These are phyloP conservation scores for Sphecodes monilicornis DNA, from an alignment of 2,888 invertebrate species.

Conservation along the genomic window DNA sequence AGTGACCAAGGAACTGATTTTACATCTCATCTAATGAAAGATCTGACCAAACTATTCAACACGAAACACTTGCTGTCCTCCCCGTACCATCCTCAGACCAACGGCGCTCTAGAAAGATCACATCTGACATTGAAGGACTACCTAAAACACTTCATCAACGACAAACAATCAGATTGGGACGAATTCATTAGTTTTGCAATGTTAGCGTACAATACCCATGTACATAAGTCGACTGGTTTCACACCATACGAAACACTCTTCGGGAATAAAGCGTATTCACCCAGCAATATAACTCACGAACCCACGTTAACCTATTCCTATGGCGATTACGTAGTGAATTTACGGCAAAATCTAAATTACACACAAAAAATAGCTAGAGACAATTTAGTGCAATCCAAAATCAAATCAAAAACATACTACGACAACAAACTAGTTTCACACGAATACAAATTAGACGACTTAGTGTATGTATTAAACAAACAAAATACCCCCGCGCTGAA, in stretches of 20 bases:
- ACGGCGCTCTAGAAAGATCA: too few relatives aligned
- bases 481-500: constrained; percentile 21
- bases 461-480: too few relatives aligned
- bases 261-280: background rate
- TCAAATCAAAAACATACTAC: constrained; percentile 25
- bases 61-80: constrained; percentile 19
- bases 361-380: constrained; percentile 29
- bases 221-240: background rate
- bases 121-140: constrained; percentile 21
- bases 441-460: background rate
- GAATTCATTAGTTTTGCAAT: constrained; percentile 20
- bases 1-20: constrained; percentile 33
- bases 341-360: constrained; percentile 33
- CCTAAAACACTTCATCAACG: constrained; percentile 10
- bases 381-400: constrained; percentile 21
- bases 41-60: constrained; percentile 9
- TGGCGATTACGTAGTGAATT: constrained; percentile 27
- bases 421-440: constrained; percentile 20
- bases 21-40: constrained; percentile 12
- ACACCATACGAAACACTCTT: constrained; percentile 19
- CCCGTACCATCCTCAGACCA: too few relatives aligned
- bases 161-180: constrained; percentile 19
- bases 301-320: constrained; percentile 14
- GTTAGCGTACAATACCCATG: constrained; percentile 24
- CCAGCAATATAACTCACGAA: background rate